A percentile compares a stretch with the other conserved stretches of the same genome.
Evolutionary conservation across 2,888 invertebrate genomes (phyloP).

Genomic region (Phengaris alcon): DNA sequence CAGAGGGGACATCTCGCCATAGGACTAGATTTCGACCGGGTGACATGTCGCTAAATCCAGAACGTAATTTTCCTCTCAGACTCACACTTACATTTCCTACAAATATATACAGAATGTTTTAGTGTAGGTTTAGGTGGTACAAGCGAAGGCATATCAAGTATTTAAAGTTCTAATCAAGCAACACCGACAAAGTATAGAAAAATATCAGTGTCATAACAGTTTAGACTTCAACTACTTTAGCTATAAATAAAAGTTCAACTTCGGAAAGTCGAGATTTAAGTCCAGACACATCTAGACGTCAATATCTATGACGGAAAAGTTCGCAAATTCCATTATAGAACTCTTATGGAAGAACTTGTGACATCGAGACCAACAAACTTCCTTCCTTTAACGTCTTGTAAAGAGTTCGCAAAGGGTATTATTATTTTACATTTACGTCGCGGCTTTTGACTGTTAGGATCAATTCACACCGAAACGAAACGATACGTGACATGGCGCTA

Average conservation of each 20-base stretch:
- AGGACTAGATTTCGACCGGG: too few species aligned
- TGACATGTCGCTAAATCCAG: too few species aligned
- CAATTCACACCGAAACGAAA: too few species aligned
- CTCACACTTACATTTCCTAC: not conserved
- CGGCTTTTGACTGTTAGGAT: not conserved
- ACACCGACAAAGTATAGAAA: not conserved
- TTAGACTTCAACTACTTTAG: slow-evolving; percentile 9
- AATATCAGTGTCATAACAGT: not conserved
- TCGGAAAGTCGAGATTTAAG: not conserved
- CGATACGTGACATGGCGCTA: too few species aligned
- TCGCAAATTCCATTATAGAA: slow-evolving; percentile 47
- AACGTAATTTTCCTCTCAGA: not conserved
- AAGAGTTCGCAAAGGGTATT: slow-evolving; percentile 35
- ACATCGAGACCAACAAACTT: slow-evolving; percentile 46
- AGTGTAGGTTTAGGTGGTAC: too few species aligned
- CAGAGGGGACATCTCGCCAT: too few species aligned
- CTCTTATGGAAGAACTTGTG: slow-evolving; percentile 51
- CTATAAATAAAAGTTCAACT: slow-evolving; percentile 6
- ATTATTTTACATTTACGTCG: slow-evolving; percentile 37
- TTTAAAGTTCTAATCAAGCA: not conserved
- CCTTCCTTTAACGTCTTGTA: slow-evolving; percentile 38
- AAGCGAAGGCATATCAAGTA: not conserved
- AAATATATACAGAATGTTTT: too few species aligned
- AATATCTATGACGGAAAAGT: slow-evolving; percentile 47
- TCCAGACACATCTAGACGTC: slow-evolving; percentile 45